These are phyloP conservation scores for Chrysopa pallens DNA, from an alignment of 1,140 invertebrate species.

Conservation along the genomic window DNA sequence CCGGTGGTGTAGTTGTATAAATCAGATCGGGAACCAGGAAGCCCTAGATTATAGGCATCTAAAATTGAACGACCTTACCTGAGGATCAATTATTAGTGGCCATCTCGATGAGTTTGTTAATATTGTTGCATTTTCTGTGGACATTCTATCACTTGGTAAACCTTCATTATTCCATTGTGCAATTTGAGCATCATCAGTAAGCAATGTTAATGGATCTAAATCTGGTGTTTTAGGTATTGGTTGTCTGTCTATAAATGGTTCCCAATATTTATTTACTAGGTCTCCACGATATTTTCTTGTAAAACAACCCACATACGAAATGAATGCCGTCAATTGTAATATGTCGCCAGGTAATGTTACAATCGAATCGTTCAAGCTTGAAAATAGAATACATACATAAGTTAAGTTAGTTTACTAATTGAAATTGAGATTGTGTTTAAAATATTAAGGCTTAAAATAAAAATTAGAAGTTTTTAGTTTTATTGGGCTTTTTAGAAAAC, in stretches of 20 bases:
- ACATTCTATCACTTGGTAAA: slow-evolving; percentile 81
- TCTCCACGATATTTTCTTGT: slow-evolving; percentile 67
- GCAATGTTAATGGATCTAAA: slow-evolving; percentile 60
- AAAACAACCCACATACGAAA: slow-evolving; percentile 91
- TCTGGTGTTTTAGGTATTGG: slow-evolving; percentile 61
- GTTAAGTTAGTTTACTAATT: too few relatives aligned
- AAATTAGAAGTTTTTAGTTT: too few relatives aligned
- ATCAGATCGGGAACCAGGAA: too few relatives aligned
- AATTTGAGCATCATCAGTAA: slow-evolving; percentile 81
- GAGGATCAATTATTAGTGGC: slow-evolving; percentile 91
- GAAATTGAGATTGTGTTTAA: too few relatives aligned
- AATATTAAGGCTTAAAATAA: too few relatives aligned
- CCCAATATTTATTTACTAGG: slow-evolving; percentile 64
- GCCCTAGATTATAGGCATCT: slow-evolving; percentile 1
- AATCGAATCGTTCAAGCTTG: slow-evolving; percentile 34
- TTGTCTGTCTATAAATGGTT: slow-evolving; percentile 46
- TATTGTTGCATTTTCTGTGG: slow-evolving; percentile 87
- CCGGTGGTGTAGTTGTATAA: too few relatives aligned
- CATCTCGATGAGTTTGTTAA: slow-evolving; percentile 75
- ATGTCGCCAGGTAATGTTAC: slow-evolving; percentile 79
- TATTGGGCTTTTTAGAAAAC: too few relatives aligned
- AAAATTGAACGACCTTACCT: slow-evolving; percentile 30
- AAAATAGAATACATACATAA: neutral
- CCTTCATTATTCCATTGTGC: slow-evolving; percentile 92
- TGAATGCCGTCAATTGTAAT: slow-evolving; percentile 77